Base-by-base conservation (phyloP, 2,888 invertebrate species). In the Ormyrus pomaceus region DNA sequence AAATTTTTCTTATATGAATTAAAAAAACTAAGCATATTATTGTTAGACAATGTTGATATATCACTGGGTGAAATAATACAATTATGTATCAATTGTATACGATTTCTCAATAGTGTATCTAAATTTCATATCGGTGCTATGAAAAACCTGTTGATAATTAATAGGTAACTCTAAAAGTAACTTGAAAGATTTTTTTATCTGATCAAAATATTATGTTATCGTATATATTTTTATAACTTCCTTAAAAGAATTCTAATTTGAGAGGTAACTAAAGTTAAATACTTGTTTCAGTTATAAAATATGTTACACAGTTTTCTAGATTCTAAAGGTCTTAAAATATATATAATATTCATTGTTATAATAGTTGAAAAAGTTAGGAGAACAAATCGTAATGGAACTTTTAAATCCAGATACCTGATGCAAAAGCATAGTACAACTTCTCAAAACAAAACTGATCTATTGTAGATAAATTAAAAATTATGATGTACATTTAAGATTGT, bases 371-470 rank as follows among this genome's bases (percentile, higher is more conserved):
- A 61, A 48, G 19, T 13, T 13, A 59, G 48, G 61, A 46, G 61
- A 69, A 53, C 4, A 77, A 77, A 65, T 48, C 66, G 48, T 69
- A 74, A 73, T 74, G 58, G 53, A 68, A 69, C 34, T 53, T 77
- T 48, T 71, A 75, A 61, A 80, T 81, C 80, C 83, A 84, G 85
- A 81, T 84, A 83, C 84, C 85, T 85, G 84, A 85, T 84, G 83
- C 83, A 82, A 82, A 59, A 62, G 79, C 75, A 82, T 77, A 77
- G 85, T 85, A 84, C 84, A 85, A 85, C 72, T 79, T 79, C 50
- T 65, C n/a, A 71, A 59, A 79, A 72, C n/a, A 48, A 66, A 61
- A 59, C 8, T 59, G 61, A 11, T 46, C 62, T 74, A 77, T 11
- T 66, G 45, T 69, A 70, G 11, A 55, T 77, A 34, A 72, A 51